Evolutionary conservation across 2,888 invertebrate genomes (phyloP).

Genomic region (Sminthurinus aureus): DNA sequence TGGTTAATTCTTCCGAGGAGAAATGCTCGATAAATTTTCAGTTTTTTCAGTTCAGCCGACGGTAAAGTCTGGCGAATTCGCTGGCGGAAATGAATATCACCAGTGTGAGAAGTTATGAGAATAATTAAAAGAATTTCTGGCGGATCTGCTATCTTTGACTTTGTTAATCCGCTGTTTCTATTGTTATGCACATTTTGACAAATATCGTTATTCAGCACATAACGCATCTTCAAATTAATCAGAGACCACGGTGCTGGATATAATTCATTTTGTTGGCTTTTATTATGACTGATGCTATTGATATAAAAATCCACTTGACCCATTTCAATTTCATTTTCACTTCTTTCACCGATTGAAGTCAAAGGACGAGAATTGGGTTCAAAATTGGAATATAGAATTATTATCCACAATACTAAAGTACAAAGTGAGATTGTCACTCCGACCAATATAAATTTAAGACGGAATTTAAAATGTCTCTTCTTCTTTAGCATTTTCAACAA

Average conservation of each 20-base stretch:
- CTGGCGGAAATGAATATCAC: conserved; percentile 74
- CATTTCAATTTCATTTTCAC: neutral
- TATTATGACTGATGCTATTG: too few species aligned
- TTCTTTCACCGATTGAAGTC: neutral
- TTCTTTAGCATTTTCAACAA: too few species aligned
- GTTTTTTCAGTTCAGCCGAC: conserved; percentile 67
- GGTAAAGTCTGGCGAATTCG: conserved; percentile 75
- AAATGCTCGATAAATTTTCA: conserved; percentile 74
- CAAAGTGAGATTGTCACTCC: too few species aligned
- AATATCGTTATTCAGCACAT: conserved; percentile 60
- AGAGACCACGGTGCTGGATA: conserved; percentile 36
- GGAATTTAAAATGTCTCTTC: too few species aligned
- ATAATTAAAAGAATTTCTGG: conserved; percentile 50
- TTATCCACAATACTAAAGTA: too few species aligned
- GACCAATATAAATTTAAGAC: too few species aligned
- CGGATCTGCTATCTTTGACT: neutral
- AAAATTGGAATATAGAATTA: neutral
- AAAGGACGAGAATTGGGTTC: neutral
- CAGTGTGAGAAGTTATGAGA: conserved; percentile 78
- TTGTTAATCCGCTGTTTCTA: too few species aligned
- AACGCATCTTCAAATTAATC: conserved; percentile 47
- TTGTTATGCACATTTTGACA: conserved; percentile 50
- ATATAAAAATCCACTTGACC: too few species aligned
- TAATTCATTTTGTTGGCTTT: neutral
- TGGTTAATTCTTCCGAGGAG: conserved; percentile 71